These are phyloP conservation scores for Epirrita christyi DNA, from an alignment of 2,888 invertebrate genomes.

Conservation along the genomic window DNA sequence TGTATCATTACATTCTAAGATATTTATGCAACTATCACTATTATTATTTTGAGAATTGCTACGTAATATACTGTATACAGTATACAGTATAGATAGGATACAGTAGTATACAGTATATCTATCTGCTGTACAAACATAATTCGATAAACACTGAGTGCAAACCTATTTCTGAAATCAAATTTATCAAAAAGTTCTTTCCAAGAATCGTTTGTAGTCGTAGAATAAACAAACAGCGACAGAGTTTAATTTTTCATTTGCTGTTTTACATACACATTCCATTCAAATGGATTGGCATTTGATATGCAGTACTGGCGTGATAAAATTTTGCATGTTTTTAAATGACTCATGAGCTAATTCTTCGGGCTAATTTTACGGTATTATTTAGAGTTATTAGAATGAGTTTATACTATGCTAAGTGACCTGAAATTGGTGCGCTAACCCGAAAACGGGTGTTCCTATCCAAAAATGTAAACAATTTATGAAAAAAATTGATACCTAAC, in stretches of 20 bases:
- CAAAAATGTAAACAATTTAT: no score
- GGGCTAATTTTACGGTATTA: slow-evolving; percentile 28
- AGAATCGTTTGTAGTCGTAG: neutral
- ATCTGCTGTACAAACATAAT: no score
- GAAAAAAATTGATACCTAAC: neutral
- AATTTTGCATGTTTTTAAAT: slow-evolving; percentile 50
- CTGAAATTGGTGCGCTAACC: no score
- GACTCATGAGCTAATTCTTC: slow-evolving; percentile 37
- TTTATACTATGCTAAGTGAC: neutral
- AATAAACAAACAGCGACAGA: slow-evolving; percentile 9
- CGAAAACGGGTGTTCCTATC: no score
- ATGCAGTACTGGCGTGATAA: slow-evolving; percentile 45
- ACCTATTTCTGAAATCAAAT: no score
- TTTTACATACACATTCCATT: slow-evolving; percentile 27
- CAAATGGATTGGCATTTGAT: slow-evolving; percentile 25
- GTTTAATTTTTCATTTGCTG: slow-evolving; percentile 2
- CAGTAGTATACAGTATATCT: no score
- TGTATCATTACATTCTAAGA: no score
- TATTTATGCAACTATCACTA: no score
- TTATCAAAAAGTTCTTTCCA: neutral
- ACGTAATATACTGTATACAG: no score
- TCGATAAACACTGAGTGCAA: no score
- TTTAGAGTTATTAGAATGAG: slow-evolving; percentile 23
- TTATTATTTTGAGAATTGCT: no score
- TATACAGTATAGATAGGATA: no score